phyloP scores from a whole-genome alignment of 2,888 invertebrate species.

The Aleiodes testaceus region DNA sequence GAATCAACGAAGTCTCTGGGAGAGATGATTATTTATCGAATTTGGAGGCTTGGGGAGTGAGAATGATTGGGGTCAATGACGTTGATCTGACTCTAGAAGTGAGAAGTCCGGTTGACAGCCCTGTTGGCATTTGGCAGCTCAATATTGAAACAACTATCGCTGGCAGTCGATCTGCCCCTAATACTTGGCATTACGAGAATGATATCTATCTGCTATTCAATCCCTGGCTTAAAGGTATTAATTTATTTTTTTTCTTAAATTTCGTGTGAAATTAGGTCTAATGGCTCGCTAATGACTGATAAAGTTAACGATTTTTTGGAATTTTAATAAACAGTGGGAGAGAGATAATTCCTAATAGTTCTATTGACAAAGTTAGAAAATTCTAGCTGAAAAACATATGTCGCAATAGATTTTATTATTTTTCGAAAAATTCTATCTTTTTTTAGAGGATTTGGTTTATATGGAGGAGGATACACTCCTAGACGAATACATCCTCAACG shows the following conservation, averaged over 20 bases:
- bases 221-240: slow-evolving; percentile 85
- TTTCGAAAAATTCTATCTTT: slow-evolving; percentile 16
- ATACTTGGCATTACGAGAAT: slow-evolving; percentile 77
- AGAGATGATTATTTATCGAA: slow-evolving; percentile 59
- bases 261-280: too few species aligned
- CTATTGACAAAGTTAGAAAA: too few species aligned
- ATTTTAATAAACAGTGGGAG: too few species aligned
- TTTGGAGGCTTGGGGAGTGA: slow-evolving; percentile 72
- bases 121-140: slow-evolving; percentile 82
- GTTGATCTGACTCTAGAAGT: slow-evolving; percentile 74
- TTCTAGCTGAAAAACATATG: too few species aligned
- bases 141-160: slow-evolving; percentile 77
- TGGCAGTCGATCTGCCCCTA: slow-evolving; percentile 69
- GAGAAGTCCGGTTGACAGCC: slow-evolving; percentile 78
- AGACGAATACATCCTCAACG: slow-evolving; percentile 86
- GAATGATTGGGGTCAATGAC: slow-evolving; percentile 65
- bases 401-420: too few species aligned
- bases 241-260: neutral
- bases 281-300: too few species aligned
- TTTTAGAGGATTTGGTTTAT: slow-evolving; percentile 83
- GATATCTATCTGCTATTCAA: slow-evolving; percentile 86
- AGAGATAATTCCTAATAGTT: too few species aligned
- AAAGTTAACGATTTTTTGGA: too few species aligned
- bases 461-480: slow-evolving; percentile 81
- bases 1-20: slow-evolving; percentile 69